Conservation (phyloP, 2,113 vertebrate genomes). For the Pogona vitticeps region DNA sequence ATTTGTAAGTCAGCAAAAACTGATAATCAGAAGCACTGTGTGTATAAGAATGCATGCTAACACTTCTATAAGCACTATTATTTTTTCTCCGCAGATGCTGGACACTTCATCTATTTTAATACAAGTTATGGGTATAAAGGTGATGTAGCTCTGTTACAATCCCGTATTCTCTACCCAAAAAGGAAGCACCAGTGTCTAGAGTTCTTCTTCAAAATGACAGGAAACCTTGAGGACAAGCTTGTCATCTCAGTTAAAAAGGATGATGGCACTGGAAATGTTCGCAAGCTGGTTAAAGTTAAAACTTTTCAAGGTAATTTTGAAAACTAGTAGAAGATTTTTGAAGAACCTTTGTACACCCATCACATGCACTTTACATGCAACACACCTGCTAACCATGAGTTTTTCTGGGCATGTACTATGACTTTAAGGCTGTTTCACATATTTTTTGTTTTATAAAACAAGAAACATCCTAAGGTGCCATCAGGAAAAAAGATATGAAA, state of each 20-base stretch:
- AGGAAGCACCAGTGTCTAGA: slow-evolving; percentile 88
- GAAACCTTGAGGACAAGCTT: slow-evolving; percentile 80
- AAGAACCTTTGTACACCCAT: background rate
- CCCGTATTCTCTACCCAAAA: slow-evolving; percentile 87
- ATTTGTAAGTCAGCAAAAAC: background rate
- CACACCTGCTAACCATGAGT: background rate
- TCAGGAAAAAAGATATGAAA: background rate
- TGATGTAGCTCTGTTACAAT: slow-evolving; percentile 85
- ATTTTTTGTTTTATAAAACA: background rate
- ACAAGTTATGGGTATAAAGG: slow-evolving; percentile 71
- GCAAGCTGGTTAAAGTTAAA: slow-evolving; percentile 81
- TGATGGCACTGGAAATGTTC: slow-evolving; percentile 81
- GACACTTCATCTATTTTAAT: slow-evolving; percentile 86
- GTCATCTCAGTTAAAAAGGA: slow-evolving; percentile 85
- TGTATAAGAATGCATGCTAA: background rate
- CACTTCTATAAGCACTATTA: background rate
- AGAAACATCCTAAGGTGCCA: too few relatives aligned
- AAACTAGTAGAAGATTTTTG: background rate
- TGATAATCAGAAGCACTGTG: background rate
- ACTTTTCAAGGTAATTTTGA: slow-evolving; percentile 82
- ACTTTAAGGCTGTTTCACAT: background rate
- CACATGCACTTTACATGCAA: background rate
- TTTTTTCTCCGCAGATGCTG: slow-evolving; percentile 75
- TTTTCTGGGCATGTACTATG: background rate
- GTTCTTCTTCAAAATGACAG: slow-evolving; percentile 91